Base-by-base conservation (phyloP, 2,888 invertebrate species). In the Noctua comes region DNA sequence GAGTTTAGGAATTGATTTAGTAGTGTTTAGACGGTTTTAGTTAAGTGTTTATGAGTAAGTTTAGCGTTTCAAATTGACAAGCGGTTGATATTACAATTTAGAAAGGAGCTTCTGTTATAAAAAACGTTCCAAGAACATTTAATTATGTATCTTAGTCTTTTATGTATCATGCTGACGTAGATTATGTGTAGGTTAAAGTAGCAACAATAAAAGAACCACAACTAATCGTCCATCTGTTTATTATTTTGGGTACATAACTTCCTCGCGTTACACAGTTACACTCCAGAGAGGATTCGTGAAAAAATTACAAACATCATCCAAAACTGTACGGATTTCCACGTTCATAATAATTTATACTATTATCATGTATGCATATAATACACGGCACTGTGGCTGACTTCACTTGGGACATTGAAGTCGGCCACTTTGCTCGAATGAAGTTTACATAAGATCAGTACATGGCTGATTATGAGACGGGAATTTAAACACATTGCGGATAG, bases 161-260 rank as follows among this genome's bases (percentile, higher is more conserved):
- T 43, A 43, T 10, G 11, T 62, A 62, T 31, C n/a, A 7, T 31
- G 13, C 46, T 46, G 4, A 27, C 27, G 40, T 48, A 68, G 27
- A 24, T 48, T 21, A 24, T 16, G 24, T 59, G n/a, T 36, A 18
- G 16, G 11, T 48, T 27, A 16, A 40, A 57, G 0, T 54, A 76
- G 40, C 16, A 31, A 65, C 18, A 78, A 65, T 72, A 80, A 80
- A 81, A 86, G 80, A 85, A 79, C n/a, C 43, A 83, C 76, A 73
- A 73, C 13, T 88, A 85, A 88, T 91, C 90, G 91, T 93, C 91
- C 92, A 91, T 93, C 91, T 90, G 91, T 93, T 93, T 92, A 90
- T 93, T 94, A 94, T 94, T 94, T 94, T 91, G 92, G 92, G 91
- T 94, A 95, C 92, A 93, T 92, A 93, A 91, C 91, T 91, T 91